Evolutionary conservation across 2,113 vertebrate species (phyloP), one percentile per base, ranked within the genome.

Genomic region (Edolisoma coerulescens): DNA sequence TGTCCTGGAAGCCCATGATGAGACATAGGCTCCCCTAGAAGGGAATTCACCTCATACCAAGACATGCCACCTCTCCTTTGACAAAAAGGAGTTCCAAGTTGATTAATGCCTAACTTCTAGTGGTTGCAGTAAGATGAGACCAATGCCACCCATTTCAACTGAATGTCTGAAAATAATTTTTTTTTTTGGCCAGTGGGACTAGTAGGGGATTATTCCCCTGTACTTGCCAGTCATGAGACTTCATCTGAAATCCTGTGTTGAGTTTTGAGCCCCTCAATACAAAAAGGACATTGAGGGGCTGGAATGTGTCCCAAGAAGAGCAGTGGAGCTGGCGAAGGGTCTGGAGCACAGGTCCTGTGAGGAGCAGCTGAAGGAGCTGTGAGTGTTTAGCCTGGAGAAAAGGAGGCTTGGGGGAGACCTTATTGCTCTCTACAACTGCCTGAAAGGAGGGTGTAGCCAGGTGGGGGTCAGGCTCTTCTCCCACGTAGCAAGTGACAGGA

Each of bases 201-300:
- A 49, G 32, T 42, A 24, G 54, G 23, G 16, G 18, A 49, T 61
- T n/a, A 42, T 21, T 67, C 7, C 15, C 26, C 27, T 42, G 47
- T 54, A 24, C 53, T 61, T 6, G 16, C 15, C 35, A 42, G 19
- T 49, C 0, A 0, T 49, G 35, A 61, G 22, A 35, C 32, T 53
- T 60, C 22, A 24, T 30, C 26, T 80, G 41, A 74, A 91, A 60
- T 67, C 27, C 18, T 49, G 41, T 30, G 10, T 30, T 60, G 60
- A 54, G 15, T 60, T 80, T 61, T 67, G 60, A 53, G 41, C 15
- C 26, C 15, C 10, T 59, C 21, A 10, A 26, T 54, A 7, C 32
- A 54, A 18, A 53, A 45, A 79, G 28, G 45, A 32, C 30, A 24
- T 15, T 23, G n/a, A 49, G 19, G 11, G 14, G 26, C n/a, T 60